Percentiles rank a stretch among this genome's conserved stretches.
These are phyloP conservation scores for Parazoanthus swiftii DNA, from an alignment of 92 coral and sea anemone species.

Conservation along the genomic window DNA sequence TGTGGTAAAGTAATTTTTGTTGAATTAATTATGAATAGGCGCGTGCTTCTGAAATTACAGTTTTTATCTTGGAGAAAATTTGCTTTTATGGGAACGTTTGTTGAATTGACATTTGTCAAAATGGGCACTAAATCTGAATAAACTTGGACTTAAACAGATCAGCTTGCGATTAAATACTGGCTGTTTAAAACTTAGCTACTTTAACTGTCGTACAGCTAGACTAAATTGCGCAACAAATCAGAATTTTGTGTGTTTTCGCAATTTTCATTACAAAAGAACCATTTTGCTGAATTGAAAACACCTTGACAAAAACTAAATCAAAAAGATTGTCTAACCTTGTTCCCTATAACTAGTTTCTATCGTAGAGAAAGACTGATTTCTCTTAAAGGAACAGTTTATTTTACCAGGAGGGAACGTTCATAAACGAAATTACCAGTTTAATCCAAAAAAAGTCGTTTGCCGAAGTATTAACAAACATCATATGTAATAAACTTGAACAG, in stretches of 20 bases:
- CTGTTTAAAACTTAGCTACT: background rate
- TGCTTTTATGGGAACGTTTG: background rate
- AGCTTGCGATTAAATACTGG: constrained; percentile 1
- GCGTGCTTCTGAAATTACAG: constrained; percentile 8
- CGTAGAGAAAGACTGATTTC: background rate
- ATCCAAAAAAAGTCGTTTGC: background rate
- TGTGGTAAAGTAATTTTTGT: background rate
- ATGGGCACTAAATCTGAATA: background rate
- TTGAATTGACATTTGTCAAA: constrained; percentile 30
- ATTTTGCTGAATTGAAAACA: background rate
- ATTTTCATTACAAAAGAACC: background rate
- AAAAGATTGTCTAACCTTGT: background rate
- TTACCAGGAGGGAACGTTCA: background rate
- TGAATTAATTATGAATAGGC: background rate
- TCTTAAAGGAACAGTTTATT: background rate
- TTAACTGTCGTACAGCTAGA: background rate
- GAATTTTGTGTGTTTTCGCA: background rate
- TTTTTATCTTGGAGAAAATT: background rate
- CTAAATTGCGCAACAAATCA: constrained; percentile 4
- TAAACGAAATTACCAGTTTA: constrained; percentile 14
- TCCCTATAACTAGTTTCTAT: too few species aligned
- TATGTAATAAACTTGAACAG: background rate
- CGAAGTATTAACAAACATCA: constrained; percentile 31
- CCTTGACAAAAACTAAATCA: constrained; percentile 14
- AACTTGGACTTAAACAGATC: constrained; percentile 20